Conservation (phyloP, 2,113 vertebrate genomes). For the Psophia crepitans region DNA sequence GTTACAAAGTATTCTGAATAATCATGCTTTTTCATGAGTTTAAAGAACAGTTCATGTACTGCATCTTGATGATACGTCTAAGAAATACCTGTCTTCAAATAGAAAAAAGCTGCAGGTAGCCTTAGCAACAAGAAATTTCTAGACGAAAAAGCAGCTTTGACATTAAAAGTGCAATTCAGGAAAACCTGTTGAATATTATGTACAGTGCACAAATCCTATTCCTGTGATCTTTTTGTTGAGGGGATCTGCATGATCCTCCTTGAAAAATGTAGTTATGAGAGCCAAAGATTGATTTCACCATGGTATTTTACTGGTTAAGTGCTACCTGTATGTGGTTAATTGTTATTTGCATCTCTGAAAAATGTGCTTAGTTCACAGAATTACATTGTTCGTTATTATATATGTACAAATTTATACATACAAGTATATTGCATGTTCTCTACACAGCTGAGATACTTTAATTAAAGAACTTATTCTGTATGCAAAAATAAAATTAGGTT, state of each 20-base stretch:
- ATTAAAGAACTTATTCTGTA: background rate
- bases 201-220: background rate
- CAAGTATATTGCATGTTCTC: background rate
- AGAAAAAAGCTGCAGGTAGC: background rate
- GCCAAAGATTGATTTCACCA: background rate
- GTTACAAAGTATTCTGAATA: background rate
- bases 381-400: background rate
- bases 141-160: background rate
- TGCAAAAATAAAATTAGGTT: background rate
- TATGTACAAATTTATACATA: background rate
- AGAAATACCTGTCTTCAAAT: background rate
- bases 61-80: background rate
- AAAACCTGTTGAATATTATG: background rate
- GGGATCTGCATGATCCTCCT: background rate
- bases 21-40: background rate
- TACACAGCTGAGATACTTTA: background rate
- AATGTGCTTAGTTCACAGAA: background rate
- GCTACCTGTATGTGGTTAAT: background rate
- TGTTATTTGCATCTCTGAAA: conserved; percentile 11
- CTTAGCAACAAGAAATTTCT: background rate
- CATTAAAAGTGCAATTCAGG: background rate
- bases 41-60: background rate
- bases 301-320: background rate
- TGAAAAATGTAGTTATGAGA: background rate
- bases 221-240: background rate